Percentiles rank a stretch among this genome's conserved stretches.
Conservation (phyloP, 2,888 invertebrate genomes). For the Scaeva pyrastri region DNA sequence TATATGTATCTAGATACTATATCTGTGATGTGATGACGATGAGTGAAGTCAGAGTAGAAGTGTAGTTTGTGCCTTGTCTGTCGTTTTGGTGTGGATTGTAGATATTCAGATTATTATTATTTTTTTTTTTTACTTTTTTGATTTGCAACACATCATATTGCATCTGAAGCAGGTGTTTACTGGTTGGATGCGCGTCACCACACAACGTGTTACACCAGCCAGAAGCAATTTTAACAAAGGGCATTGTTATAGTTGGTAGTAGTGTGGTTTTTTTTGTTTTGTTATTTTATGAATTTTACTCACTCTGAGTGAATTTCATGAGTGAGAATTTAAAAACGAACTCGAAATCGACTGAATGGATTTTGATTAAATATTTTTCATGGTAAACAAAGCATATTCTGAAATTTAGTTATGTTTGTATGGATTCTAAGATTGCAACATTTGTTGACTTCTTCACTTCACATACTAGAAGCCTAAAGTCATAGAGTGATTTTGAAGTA, state of each 20-base stretch:
- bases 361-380: background rate
- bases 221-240: constrained; percentile 28
- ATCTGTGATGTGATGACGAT: constrained; percentile 19
- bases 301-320: background rate
- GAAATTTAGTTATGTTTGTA: no score
- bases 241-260: background rate
- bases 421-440: no score
- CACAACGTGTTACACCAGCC: constrained; percentile 48
- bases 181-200: constrained; percentile 56
- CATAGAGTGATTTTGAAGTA: no score
- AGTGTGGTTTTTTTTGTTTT: background rate
- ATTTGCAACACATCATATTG: constrained; percentile 73
- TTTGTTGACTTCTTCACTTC: no score
- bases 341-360: background rate
- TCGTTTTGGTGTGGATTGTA: constrained; percentile 36
- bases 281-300: background rate
- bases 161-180: constrained; percentile 75
- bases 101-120: constrained; percentile 47
- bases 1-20: background rate
- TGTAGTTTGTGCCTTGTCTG: constrained; percentile 11
- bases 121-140: constrained; percentile 33
- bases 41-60: background rate
- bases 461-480: no score
- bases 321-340: background rate
- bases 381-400: no score